Evolutionary conservation across 2,797 vertebrate species (phyloP).

Genomic region (Arrhamphus sclerolepis): DNA sequence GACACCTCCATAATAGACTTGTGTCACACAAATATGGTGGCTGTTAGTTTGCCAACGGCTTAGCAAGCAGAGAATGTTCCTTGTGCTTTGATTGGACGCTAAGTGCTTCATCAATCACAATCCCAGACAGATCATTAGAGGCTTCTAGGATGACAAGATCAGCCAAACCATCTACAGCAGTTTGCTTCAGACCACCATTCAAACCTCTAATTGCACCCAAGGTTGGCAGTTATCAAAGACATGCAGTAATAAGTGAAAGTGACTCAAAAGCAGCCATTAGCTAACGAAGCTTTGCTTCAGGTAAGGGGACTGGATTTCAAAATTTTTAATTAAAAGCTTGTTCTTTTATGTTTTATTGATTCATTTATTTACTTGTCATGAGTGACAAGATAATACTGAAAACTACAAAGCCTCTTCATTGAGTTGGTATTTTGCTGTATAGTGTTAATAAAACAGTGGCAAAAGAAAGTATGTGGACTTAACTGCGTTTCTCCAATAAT

Average conservation of each 20-base stretch:
- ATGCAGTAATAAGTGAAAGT: conserved; percentile 68
- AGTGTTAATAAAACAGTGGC: too few relatives aligned
- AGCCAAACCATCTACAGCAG: conserved; percentile 69
- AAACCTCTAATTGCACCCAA: conserved; percentile 71
- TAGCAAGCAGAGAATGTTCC: conserved; percentile 63
- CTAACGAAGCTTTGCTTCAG: conserved; percentile 64
- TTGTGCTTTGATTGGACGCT: conserved; percentile 67
- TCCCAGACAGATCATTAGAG: conserved; percentile 75
- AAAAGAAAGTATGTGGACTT: too few relatives aligned
- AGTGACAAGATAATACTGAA: too few relatives aligned
- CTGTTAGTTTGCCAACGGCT: conserved; percentile 70
- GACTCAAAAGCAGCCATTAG: conserved; percentile 62
- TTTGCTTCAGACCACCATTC: conserved; percentile 66
- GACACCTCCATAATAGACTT: conserved; percentile 69
- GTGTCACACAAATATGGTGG: conserved; percentile 54
- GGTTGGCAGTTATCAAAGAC: conserved; percentile 70
- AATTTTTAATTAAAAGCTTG: background rate
- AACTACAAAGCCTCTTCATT: too few relatives aligned
- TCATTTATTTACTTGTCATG: background rate
- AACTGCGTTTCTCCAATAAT: too few relatives aligned
- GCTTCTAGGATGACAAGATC: conserved; percentile 73
- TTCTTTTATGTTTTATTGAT: background rate
- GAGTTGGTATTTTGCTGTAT: too few relatives aligned
- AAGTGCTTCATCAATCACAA: conserved; percentile 81
- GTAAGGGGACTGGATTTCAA: conserved; percentile 38